Base-by-base conservation (phyloP, 2,888 invertebrate genomes). In the Uloborus plumipes region DNA sequence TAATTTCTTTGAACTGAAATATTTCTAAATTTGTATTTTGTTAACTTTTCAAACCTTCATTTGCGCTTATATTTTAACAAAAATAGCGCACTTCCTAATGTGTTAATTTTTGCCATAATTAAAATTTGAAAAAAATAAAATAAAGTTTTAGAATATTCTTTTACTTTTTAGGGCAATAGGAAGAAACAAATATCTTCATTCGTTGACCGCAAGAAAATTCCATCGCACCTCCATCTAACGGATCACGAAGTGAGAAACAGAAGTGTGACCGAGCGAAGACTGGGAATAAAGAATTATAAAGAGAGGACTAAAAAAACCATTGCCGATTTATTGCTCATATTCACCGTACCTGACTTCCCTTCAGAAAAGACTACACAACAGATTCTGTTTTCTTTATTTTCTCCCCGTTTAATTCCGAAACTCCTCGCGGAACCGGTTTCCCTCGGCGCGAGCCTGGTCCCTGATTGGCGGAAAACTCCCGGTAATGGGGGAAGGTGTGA, bases 401-500 rank as follows among this genome's bases (percentile, higher is more conserved):
- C 20, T 31, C 59, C 1, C 39, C 39, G 39, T 39, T 39, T 18
- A 18, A 49, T 55, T 58, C 66, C 47, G n/a, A 62, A 77, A 69
- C 55, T 70, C 53, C 58, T 49, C 50, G 49, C 69, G 69, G 67
- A 74, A 74, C 74, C 74, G 80, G 80, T 74, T 74, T 74, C 74
- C 58, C 59, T 64, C 50, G 69, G 74, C 62, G 22, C 39, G 11
- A 39, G 39, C 31, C 20, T 47, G 39, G 49, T 16, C 47, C 15
- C 51, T 70, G 74, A 80, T 80, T 80, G 80, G 80, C 50, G 49
- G 80, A 73, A 62, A 39, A 73, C 73, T 71, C 69, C 74, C 74
- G 80, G 80, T 80, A 69, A 80, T 80, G 80, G 80, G 80, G 80
- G 70, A 80, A 80, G 80, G 80, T 74, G 80, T 80, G 80, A 80